Base-by-base conservation (phyloP, 2,113 vertebrate genomes). In the Solea senegalensis region DNA sequence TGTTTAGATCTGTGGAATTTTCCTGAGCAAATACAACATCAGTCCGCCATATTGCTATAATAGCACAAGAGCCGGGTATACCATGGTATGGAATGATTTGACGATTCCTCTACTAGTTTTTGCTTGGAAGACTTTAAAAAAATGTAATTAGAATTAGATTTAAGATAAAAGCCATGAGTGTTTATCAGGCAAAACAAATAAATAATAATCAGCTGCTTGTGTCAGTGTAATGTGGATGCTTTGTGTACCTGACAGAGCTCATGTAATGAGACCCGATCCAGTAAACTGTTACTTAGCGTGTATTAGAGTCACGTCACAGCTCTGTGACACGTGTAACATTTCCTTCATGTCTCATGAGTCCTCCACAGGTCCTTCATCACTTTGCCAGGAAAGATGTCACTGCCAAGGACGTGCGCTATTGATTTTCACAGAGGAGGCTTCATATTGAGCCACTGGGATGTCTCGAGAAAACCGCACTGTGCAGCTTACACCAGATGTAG, bases 361-460 rank as follows among this genome's bases (percentile, higher is more conserved):
- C 26, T 9, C 5, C 15, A 15, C 27, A 59, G 27, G 48, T 14
- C 27, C 6, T 41, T 27, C 34, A 7, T 58, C 59, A 8, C 7
- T 55, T 14, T 16, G 14, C 28, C 9, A 11, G 43, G 11, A 65
- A 55, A 61, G 28, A 2, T 46, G 34, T 81, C 62, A 62, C 34
- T 39, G 64, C 54, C 55, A 64, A 44, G 26, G 59, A 41, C 54
- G 21, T 64, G 49, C 49, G 43, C 59, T 59, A 40, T 69, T 59
- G 74, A 81, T 76, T 72, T 60, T 9, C 44, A 40, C 14, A 43
- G 28, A 67, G 16, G 46, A 68, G 53, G 15, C 10, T 43, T 7
- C 34, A 53, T 65, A 50, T 64, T 58, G 57, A 67, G 15, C 15
- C 46, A 21, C n/a, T 26, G 28, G 26, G 60, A 57, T 2, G 13